phyloP scores from a whole-genome alignment of 1,140 invertebrate genomes.

The Saccostrea glomerata region DNA sequence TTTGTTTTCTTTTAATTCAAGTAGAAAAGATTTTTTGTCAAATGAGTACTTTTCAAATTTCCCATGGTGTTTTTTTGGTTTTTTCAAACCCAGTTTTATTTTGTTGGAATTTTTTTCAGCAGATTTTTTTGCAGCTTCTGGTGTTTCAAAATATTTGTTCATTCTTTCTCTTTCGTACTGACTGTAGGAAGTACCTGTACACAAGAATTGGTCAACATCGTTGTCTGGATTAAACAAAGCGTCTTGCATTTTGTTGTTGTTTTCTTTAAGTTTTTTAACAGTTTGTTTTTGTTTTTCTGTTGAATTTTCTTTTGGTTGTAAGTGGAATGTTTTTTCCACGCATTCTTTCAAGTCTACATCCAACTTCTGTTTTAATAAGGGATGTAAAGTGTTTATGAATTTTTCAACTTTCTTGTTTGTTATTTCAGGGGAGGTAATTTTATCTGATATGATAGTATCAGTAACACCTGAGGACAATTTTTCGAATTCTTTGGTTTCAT shows the following conservation, averaged over 20 bases:
- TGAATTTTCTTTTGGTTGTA: background rate
- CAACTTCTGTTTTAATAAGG: background rate
- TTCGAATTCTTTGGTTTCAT: background rate
- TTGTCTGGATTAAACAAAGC: background rate
- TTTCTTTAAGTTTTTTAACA: background rate
- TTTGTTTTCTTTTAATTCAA: background rate
- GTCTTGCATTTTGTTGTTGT: background rate
- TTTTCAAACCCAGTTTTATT: background rate
- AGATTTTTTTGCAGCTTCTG: background rate
- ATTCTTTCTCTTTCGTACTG: background rate
- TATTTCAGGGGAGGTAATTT: background rate
- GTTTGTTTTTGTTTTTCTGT: background rate
- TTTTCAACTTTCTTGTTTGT: background rate
- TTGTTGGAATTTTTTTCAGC: background rate
- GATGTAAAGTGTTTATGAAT: background rate
- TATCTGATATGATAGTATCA: background rate
- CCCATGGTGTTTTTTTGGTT: background rate
- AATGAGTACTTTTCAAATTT: background rate
- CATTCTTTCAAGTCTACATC: background rate
- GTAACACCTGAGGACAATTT: background rate
- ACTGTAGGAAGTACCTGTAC: background rate
- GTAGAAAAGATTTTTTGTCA: background rate
- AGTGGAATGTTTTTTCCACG: background rate
- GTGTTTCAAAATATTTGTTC: background rate
- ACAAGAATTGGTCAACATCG: background rate